A percentile compares a stretch with the other conserved stretches of the same genome.
Evolutionary conservation across 2,797 vertebrate species (phyloP).

Genomic region (Poecile montanus): DNA sequence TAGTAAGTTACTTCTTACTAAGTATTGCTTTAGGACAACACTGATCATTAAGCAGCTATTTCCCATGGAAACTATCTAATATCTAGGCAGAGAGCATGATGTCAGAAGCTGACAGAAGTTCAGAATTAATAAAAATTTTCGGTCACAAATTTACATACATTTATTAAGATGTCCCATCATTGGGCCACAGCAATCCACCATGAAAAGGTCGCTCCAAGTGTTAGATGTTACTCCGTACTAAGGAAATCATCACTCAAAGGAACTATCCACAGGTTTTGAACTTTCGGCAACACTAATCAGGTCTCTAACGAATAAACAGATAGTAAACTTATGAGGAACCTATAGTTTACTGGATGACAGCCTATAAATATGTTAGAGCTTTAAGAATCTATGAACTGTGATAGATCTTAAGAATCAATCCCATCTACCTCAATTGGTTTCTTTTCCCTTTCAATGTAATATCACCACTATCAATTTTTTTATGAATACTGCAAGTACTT

Average conservation of each 20-base stretch:
- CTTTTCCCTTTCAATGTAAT: background rate
- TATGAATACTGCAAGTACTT: background rate
- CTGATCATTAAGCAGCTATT: background rate
- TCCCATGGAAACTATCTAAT: background rate
- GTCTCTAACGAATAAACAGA: background rate
- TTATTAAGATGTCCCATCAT: background rate
- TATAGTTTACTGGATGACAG: background rate
- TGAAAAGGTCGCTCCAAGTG: background rate
- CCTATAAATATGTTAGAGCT: background rate
- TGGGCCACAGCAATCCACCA: background rate
- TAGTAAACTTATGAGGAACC: background rate
- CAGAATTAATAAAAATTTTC: background rate
- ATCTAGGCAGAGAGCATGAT: background rate
- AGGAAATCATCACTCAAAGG: background rate
- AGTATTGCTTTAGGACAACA: background rate
- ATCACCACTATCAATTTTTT: background rate
- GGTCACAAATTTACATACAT: background rate
- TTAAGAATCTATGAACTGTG: background rate
- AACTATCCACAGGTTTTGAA: background rate
- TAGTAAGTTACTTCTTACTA: background rate
- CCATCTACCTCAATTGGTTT: background rate
- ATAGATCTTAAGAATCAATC: background rate
- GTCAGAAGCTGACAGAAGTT: background rate
- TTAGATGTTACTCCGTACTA: background rate
- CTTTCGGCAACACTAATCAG: background rate